phyloP scores from a whole-genome alignment of 2,888 invertebrate species.

The Plagiodera versicolora region DNA sequence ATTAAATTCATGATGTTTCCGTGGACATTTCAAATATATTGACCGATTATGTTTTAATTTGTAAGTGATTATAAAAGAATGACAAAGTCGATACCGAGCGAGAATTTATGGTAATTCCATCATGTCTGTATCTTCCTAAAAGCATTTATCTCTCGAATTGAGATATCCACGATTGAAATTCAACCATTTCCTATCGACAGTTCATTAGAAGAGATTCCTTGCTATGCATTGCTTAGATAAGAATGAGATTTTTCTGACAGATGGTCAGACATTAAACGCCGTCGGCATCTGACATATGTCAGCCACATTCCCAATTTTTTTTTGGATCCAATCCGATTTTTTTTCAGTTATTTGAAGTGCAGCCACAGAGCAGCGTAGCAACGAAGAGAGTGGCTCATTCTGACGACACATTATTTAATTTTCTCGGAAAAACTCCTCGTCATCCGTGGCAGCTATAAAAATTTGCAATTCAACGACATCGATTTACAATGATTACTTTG shows the following conservation, averaged over 20 bases:
- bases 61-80: slow-evolving; percentile 2
- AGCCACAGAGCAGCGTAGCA: too few relatives aligned
- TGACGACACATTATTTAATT: too few relatives aligned
- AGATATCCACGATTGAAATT: background rate
- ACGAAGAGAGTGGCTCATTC: too few relatives aligned
- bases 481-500: background rate
- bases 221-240: background rate
- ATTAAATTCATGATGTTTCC: slow-evolving; percentile 5
- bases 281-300: background rate
- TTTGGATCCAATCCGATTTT: background rate
- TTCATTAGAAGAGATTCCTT: background rate
- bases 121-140: background rate
- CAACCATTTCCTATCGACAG: background rate
- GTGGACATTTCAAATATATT: background rate
- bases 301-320: background rate
- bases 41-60: slow-evolving; percentile 5
- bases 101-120: background rate
- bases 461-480: background rate
- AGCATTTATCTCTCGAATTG: background rate
- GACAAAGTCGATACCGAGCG: background rate
- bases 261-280: background rate
- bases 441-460: background rate
- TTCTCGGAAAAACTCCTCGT: background rate
- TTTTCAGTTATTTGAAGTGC: background rate
- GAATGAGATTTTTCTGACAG: background rate